Base-by-base conservation (phyloP, 2,113 vertebrate genomes). In the Notarius lentiginosus region DNA sequence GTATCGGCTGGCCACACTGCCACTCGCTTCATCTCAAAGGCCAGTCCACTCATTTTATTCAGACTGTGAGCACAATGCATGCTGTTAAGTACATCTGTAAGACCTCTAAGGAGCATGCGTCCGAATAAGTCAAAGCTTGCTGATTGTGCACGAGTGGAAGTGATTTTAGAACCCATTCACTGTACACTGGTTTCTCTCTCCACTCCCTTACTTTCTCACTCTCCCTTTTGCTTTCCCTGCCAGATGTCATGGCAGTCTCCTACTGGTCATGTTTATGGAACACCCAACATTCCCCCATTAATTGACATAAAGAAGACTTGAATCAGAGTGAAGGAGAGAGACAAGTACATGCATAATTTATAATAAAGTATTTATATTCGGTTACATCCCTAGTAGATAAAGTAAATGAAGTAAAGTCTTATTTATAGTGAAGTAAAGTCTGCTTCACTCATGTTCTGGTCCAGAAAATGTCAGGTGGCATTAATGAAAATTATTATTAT, bases 121-220 rank as follows among this genome's bases (percentile, higher is more conserved):
- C 91, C 0, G 49, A 89, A 0, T 88, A 73, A 82, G 81, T 94
- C 0, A 92, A 92, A 58, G 92, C 0, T 84, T 93, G 49, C 89
- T 96, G 2, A 91, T 89, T 0, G 93, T 96, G 0, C 91, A 94
- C 96, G 90, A 95, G 96, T 93, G 91, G 92, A 5, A 86, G 92
- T 86, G 90, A 93, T 8, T 73, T 88, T 18, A 88, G 61, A 68
- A 65, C 95, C 0, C 90, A 91, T 86, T 82, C 14, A 41, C 58
- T 56, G 66, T 51, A 51, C 49, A 27, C 12, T n/a, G 51, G 4
- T 49, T 49, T 82, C 55, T 81, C 24, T 65, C 8, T 88, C 77
- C 82, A 27, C 60, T 51, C 70, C 85, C 63, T 61, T 8, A 53
- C 22, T 20, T 68, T 63, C 14, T 75, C 8, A 18, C 93, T 93